Conservation (phyloP, 2,888 invertebrate genomes). For the Amiota communis region DNA sequence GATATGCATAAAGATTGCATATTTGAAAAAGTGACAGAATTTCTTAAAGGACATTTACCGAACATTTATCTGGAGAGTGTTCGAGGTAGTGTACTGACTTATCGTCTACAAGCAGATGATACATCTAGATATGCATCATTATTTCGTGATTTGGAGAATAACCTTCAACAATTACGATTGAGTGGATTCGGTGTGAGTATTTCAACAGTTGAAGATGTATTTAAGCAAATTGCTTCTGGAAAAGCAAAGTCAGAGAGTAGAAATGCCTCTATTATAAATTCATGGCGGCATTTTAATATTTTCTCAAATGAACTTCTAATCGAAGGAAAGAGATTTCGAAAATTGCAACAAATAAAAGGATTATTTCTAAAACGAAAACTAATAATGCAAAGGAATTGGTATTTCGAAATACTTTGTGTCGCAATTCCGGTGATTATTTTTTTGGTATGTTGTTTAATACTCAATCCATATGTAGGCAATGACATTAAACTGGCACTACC, state of each 20-base stretch:
- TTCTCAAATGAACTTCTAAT: too few relatives aligned
- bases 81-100: slow-evolving; percentile 81
- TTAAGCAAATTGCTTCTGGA: slow-evolving; percentile 75
- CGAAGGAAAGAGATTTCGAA: too few relatives aligned
- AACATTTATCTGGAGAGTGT: slow-evolving; percentile 78
- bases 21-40: slow-evolving; percentile 74
- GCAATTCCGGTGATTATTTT: not conserved
- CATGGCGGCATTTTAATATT: too few relatives aligned
- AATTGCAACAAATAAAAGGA: not conserved
- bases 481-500: not conserved
- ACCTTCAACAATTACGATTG: slow-evolving; percentile 76
- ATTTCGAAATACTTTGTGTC: not conserved
- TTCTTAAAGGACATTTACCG: slow-evolving; percentile 78
- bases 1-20: slow-evolving; percentile 74
- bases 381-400: not conserved
- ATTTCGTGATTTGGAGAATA: slow-evolving; percentile 78
- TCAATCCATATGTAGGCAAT: too few relatives aligned
- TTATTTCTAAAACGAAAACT: not conserved
- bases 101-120: slow-evolving; percentile 77
- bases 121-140: slow-evolving; percentile 77
- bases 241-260: too few relatives aligned
- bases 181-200: slow-evolving; percentile 85
- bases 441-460: too few relatives aligned
- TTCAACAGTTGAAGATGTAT: slow-evolving; percentile 89
- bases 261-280: too few relatives aligned